phyloP scores from a whole-genome alignment of 1,140 invertebrate genomes.

The Drosophila subpulchrella region DNA sequence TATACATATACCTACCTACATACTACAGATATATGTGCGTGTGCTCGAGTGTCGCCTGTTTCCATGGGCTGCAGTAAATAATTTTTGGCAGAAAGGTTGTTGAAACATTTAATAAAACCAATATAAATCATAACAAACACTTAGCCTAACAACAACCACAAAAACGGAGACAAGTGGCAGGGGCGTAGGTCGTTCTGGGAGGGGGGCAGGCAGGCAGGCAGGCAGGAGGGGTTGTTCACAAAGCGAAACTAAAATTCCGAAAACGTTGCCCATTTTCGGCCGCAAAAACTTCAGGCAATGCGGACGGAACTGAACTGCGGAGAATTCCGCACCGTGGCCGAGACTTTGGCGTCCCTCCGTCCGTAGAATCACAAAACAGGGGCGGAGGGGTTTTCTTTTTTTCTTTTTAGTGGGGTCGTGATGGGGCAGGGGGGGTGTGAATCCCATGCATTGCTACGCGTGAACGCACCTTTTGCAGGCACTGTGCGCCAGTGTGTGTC shows the following conservation, averaged over 20 bases:
- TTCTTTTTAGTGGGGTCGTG: no score
- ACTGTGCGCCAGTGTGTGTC: conserved; percentile 34
- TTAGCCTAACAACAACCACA: conserved; percentile 68
- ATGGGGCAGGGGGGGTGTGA: no score
- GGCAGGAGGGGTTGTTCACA: conserved; percentile 62
- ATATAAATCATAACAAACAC: conserved; percentile 83
- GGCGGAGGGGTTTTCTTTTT: not conserved
- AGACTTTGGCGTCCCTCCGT: conserved; percentile 13
- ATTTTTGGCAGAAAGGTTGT: conserved; percentile 79
- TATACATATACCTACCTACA: no score
- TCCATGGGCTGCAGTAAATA: conserved; percentile 69
- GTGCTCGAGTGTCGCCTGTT: conserved; percentile 14
- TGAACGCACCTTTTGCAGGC: conserved; percentile 73
- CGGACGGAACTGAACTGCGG: conserved; percentile 35
- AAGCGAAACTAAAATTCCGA: conserved; percentile 80
- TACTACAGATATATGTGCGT: conserved; percentile 26
- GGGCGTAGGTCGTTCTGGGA: not conserved
- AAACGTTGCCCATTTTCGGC: conserved; percentile 78
- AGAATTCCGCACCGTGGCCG: conserved; percentile 54
- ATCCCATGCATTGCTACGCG: conserved; percentile 71
- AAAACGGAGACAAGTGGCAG: conserved; percentile 8
- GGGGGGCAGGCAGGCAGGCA: no score
- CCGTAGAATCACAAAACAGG: conserved; percentile 53
- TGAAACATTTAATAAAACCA: conserved; percentile 83
- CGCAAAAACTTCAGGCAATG: conserved; percentile 65